These are phyloP conservation scores for Lepas anatifera DNA, from an alignment of 2,888 invertebrate genomes.

Conservation along the genomic window DNA sequence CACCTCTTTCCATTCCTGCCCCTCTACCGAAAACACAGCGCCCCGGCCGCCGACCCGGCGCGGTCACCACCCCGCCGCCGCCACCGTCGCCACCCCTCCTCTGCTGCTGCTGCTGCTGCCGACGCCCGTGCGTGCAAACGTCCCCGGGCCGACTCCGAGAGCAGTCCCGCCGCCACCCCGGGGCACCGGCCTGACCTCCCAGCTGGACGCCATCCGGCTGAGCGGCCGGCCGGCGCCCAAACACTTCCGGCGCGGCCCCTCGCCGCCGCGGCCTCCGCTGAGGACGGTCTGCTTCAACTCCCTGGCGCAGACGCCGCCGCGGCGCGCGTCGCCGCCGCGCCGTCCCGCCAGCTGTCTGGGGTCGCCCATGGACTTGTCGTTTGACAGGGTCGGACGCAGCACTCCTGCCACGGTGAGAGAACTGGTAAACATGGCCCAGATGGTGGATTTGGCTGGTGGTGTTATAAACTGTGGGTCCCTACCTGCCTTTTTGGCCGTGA, in stretches of 20 bases:
- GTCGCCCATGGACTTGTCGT: background rate
- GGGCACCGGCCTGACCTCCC: constrained; percentile 15
- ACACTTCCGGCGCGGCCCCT: constrained; percentile 3
- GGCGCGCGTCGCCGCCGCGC: background rate
- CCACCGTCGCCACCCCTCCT: constrained; percentile 15
- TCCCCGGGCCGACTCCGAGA: constrained; percentile 12
- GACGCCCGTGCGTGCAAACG: background rate
- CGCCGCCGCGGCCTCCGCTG: constrained; percentile 3
- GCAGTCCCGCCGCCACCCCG: constrained; percentile 18
- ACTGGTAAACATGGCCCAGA: too few species aligned
- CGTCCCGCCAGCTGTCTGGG: background rate
- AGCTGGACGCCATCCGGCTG: constrained; percentile 3
- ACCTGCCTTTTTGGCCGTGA: too few species aligned
- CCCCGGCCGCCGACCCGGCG: constrained; percentile 12
- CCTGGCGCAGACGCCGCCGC: background rate
- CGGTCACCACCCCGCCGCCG: constrained; percentile 2
- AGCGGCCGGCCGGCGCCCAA: background rate
- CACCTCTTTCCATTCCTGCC: too few species aligned
- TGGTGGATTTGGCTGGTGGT: too few species aligned
- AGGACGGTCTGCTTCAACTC: background rate
- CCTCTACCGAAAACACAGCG: too few species aligned
- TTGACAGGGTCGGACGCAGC: background rate
- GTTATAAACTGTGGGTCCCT: too few species aligned
- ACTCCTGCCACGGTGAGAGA: background rate
- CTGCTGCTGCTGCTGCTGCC: too few species aligned